phyloP scores from a whole-genome alignment of 1,140 invertebrate species.

The Bacillus rossius region DNA sequence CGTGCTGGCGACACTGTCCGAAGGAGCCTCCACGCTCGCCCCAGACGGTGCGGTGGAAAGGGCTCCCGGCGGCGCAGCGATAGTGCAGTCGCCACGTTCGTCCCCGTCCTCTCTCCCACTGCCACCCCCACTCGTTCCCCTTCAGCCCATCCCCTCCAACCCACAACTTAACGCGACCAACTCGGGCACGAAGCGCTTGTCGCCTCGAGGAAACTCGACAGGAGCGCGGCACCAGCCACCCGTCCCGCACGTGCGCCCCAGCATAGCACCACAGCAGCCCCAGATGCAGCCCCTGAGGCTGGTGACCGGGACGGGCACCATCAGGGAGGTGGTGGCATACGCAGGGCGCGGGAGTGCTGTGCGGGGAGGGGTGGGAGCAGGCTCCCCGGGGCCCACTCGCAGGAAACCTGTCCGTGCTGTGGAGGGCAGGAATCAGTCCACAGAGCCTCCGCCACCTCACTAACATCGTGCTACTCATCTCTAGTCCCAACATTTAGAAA shows the following conservation, averaged over 20 bases:
- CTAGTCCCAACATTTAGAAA: constrained; percentile 16
- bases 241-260: background rate
- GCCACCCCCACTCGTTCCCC: constrained; percentile 3
- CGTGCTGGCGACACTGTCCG: constrained; percentile 54
- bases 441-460: constrained; percentile 29
- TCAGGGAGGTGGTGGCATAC: constrained; percentile 18
- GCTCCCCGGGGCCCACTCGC: constrained; percentile 19
- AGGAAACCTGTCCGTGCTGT: constrained; percentile 27
- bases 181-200: constrained; percentile 1
- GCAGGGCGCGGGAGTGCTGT: constrained; percentile 8
- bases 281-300: background rate
- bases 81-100: background rate
- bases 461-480: constrained; percentile 20
- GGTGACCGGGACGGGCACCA: constrained; percentile 20
- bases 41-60: background rate
- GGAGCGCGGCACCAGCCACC: background rate
- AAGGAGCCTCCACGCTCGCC: constrained; percentile 17
- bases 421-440: constrained; percentile 25
- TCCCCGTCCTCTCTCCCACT: background rate
- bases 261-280: constrained; percentile 1
- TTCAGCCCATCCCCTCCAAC: background rate
- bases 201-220: background rate
- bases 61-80: constrained; percentile 2
- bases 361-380: constrained; percentile 2
- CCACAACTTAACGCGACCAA: background rate